A percentile compares a stretch with the other conserved stretches of the same genome.
These are phyloP conservation scores for Ridgeia piscesae DNA, from an alignment of 1,140 invertebrate genomes.

Conservation along the genomic window DNA sequence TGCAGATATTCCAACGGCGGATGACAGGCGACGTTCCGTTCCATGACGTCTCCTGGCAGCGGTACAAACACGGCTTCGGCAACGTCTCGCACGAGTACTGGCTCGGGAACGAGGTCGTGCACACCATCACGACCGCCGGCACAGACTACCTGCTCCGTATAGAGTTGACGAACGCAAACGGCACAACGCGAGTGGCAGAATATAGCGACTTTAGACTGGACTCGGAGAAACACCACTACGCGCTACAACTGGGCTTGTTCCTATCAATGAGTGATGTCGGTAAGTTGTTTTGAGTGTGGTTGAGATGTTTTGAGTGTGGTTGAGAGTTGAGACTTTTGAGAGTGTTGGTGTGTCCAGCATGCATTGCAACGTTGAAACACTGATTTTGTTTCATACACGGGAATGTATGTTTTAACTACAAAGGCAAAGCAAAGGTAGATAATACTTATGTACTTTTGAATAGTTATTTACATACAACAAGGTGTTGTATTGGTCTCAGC, in stretches of 20 bases:
- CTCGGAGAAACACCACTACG: background rate
- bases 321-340: too few relatives aligned
- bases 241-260: background rate
- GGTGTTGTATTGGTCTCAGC: too few relatives aligned
- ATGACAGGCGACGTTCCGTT: conserved; percentile 26
- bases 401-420: too few relatives aligned
- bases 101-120: conserved; percentile 18
- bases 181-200: background rate
- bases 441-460: too few relatives aligned
- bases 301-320: too few relatives aligned
- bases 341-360: too few relatives aligned
- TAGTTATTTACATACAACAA: too few relatives aligned
- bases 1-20: conserved; percentile 25
- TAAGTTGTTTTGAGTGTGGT: too few relatives aligned
- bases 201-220: background rate
- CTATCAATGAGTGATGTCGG: background rate
- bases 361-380: too few relatives aligned
- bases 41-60: conserved; percentile 29
- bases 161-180: background rate
- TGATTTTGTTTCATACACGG: too few relatives aligned
- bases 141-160: background rate
- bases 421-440: too few relatives aligned
- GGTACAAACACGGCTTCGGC: conserved; percentile 34
- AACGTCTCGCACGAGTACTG: conserved; percentile 20
- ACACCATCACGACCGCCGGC: background rate